Percentiles rank a stretch among this genome's conserved stretches.
These are phyloP conservation scores for Redunca redunca DNA, from an alignment of 2,113 vertebrate species.

Conservation along the genomic window DNA sequence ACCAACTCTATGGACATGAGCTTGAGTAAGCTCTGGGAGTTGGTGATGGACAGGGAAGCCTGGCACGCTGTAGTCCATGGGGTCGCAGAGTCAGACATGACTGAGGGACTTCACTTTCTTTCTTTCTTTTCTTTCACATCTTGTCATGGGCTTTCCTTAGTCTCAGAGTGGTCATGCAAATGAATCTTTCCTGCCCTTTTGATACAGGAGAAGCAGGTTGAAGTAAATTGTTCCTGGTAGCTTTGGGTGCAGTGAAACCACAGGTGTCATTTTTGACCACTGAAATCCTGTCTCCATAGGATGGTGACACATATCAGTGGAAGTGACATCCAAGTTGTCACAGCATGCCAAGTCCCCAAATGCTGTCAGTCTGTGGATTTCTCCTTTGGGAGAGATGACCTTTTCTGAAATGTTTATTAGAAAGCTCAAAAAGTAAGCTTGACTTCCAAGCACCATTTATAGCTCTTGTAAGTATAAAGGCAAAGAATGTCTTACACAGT, in stretches of 20 bases:
- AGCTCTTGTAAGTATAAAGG: neutral
- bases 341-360: neutral
- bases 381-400: neutral
- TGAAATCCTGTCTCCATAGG: neutral
- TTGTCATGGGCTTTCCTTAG: neutral
- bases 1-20: neutral
- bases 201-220: neutral
- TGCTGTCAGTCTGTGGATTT: neutral
- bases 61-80: neutral
- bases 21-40: neutral
- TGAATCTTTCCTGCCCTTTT: neutral
- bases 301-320: neutral
- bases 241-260: neutral
- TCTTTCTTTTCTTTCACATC: neutral
- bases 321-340: neutral
- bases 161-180: neutral
- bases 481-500: neutral
- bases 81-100: rapidly evolving
- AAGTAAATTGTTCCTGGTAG: neutral
- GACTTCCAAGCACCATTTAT: neutral
- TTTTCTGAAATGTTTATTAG: constrained; percentile 20
- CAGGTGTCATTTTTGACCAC: neutral
- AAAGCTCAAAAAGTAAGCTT: neutral
- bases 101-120: neutral
- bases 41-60: neutral